Base-by-base conservation (phyloP, 23 tunicate species). In the Clavelina lepadiformis region DNA sequence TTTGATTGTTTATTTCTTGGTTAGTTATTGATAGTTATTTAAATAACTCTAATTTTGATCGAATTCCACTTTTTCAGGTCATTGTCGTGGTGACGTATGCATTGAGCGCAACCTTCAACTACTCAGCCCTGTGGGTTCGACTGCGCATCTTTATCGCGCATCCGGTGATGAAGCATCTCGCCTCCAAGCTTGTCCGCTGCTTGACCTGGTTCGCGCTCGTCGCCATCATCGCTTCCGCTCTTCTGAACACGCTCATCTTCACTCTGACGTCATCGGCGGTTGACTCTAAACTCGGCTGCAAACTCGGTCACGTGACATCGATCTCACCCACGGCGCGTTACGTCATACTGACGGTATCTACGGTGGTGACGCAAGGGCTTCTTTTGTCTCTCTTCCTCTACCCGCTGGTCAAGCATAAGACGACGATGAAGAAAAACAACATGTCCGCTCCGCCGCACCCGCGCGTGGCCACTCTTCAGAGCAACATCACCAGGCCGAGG, bases 101-200 rank as follows among this genome's bases (percentile, higher is more conserved):
- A 6, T 1, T 76, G 37, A 61, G 85, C 41, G 66, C 81, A 1
- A 75, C 93, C 4, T 50, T 32, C 61, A 63, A 59, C 28, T 84
- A 84, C 72, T 58, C 78, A 1, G 72, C 81, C n/a, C 47, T 84
- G 44, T 84, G 93, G 93, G 38, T 78, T 37, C 68, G 93, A 37
- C 79, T 84, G 3, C 72, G 73, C 8, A 78, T 82, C 41, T 82
- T 82, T 51, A 49, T 73, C 46, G 32, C 35, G 2, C 93, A 84
- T 63, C 93, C 93, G 15, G 68, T 82, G 27, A 84, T 84, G 83
- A 67, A 67, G 29, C 93, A 84, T 71, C 83, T 84, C 13, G 79
- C 73, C 5, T 28, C 31, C 20, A n/a, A 35, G 27, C 26, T 44
- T 25, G 57, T 35, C 22, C 6, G 51, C 31, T 47, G 31, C 1